These are phyloP conservation scores for Hyles lineata DNA, from an alignment of 2,888 invertebrate genomes.

Conservation along the genomic window DNA sequence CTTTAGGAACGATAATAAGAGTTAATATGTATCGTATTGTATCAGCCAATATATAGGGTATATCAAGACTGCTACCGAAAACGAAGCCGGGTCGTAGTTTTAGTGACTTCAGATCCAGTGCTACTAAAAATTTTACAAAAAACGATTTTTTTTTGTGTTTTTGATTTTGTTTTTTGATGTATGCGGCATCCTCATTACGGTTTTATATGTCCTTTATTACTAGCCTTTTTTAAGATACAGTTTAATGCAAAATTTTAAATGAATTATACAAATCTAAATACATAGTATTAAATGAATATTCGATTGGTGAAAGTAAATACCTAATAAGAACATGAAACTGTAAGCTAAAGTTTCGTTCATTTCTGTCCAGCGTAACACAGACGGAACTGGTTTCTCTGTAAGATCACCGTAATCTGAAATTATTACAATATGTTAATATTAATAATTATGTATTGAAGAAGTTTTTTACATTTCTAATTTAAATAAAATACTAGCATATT, in stretches of 20 bases:
- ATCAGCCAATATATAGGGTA: too few species aligned
- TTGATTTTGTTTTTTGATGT: too few species aligned
- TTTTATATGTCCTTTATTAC: too few species aligned
- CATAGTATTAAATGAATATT: not conserved
- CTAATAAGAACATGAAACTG: slow-evolving; percentile 69
- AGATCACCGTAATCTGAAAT: slow-evolving; percentile 58
- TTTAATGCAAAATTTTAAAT: too few species aligned
- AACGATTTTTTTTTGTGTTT: too few species aligned
- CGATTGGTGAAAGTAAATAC: slow-evolving; percentile 43
- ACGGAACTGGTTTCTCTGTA: slow-evolving; percentile 50
- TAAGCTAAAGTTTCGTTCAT: slow-evolving; percentile 60
- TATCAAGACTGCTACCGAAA: too few species aligned
- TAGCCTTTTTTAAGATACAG: too few species aligned
- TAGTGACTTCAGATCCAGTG: too few species aligned
- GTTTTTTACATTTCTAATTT: not conserved
- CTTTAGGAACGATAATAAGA: slow-evolving; percentile 43
- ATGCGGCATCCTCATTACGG: too few species aligned
- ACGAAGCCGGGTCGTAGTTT: too few species aligned
- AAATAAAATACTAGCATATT: too few species aligned
- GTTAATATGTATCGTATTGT: not conserved
- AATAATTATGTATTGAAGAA: not conserved
- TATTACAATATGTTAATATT: slow-evolving; percentile 13
- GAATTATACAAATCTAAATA: not conserved
- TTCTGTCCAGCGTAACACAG: slow-evolving; percentile 59
- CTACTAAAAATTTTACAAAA: too few species aligned